Conservation (phyloP, 2,797 vertebrate genomes). For the Silurus lanzhouensis region DNA sequence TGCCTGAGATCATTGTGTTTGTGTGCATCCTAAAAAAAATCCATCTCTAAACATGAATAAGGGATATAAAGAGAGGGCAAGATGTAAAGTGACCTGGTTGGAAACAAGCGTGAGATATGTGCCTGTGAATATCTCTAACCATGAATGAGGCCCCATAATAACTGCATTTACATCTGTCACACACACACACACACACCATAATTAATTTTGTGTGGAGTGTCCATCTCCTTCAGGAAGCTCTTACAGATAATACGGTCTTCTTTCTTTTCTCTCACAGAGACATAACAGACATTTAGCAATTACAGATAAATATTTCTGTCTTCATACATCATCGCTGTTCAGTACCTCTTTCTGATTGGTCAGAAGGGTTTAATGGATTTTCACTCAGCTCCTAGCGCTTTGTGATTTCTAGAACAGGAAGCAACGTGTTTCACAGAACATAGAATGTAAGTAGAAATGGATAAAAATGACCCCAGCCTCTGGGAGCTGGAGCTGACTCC, state of each 20-base stretch:
- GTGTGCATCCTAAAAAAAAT: too few relatives aligned
- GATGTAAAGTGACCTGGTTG: too few relatives aligned
- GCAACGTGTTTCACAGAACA: background rate
- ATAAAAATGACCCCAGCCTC: background rate
- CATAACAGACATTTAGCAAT: background rate
- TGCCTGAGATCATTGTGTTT: too few relatives aligned
- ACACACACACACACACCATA: background rate
- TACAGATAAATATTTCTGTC: conserved; percentile 9
- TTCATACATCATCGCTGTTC: background rate
- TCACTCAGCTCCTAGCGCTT: too few relatives aligned
- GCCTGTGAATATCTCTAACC: background rate
- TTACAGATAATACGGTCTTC: background rate
- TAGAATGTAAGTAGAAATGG: background rate
- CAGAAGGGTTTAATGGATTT: background rate
- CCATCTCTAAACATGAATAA: too few relatives aligned
- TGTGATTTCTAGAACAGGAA: background rate
- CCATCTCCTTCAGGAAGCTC: conserved; percentile 20
- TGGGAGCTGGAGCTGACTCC: background rate
- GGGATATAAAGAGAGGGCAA: too few relatives aligned
- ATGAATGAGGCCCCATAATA: background rate
- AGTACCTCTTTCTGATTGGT: background rate
- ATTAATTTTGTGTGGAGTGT: conserved; percentile 1
- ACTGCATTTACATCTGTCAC: background rate
- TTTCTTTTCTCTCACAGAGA: background rate
- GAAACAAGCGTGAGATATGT: too few relatives aligned